These are phyloP conservation scores for Menidia menidia DNA, from an alignment of 2,797 vertebrate species.

Conservation along the genomic window DNA sequence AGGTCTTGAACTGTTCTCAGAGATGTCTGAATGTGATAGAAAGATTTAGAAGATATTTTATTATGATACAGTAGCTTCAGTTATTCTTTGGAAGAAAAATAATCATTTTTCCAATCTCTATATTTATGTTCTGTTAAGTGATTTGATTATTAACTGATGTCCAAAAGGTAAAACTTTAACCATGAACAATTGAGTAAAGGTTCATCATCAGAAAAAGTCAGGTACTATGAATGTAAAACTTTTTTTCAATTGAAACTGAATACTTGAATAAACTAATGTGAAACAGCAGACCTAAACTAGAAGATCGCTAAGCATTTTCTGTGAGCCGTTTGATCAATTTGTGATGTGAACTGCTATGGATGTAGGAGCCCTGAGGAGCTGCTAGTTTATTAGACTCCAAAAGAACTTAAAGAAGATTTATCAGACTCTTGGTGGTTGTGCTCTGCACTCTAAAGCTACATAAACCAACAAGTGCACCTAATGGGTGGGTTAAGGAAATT, in stretches of 20 bases:
- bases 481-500: too few relatives aligned
- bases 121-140: not conserved
- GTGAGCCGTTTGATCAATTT: not conserved
- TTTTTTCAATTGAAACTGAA: too few relatives aligned
- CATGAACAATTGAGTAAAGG: too few relatives aligned
- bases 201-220: not conserved
- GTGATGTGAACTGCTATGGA: not conserved
- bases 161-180: too few relatives aligned
- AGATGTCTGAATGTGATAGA: slow-evolving; percentile 43
- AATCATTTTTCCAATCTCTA: not conserved
- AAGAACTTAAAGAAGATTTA: not conserved
- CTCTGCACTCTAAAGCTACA: too few relatives aligned
- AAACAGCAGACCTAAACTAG: not conserved
- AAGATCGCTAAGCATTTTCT: not conserved
- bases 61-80: slow-evolving; percentile 16
- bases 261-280: not conserved
- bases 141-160: not conserved
- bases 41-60: slow-evolving; percentile 26
- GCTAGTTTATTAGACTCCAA: not conserved
- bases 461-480: too few relatives aligned
- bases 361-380: not conserved
- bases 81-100: not conserved
- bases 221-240: not conserved
- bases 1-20: slow-evolving; percentile 53
- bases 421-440: not conserved